phyloP scores from a whole-genome alignment of 2,888 invertebrate genomes.

The Ormyrus pomaceus region DNA sequence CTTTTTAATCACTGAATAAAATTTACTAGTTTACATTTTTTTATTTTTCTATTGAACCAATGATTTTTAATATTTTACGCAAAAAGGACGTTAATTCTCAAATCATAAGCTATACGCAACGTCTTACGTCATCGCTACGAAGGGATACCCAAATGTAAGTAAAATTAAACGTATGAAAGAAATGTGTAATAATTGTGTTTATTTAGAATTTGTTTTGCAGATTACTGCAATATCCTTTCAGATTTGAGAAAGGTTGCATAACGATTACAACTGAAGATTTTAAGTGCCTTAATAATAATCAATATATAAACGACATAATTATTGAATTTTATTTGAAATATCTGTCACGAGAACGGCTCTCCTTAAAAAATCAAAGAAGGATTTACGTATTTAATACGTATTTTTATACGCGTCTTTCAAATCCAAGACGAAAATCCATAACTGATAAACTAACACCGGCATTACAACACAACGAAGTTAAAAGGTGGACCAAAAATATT shows the following conservation, averaged over 20 bases:
- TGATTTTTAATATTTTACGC: too few relatives aligned
- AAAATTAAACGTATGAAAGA: not conserved
- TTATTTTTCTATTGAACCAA: too few relatives aligned
- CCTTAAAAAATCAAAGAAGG: slow-evolving; percentile 83
- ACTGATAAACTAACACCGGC: slow-evolving; percentile 79
- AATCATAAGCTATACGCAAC: too few relatives aligned
- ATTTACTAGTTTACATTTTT: too few relatives aligned
- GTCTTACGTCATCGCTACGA: too few relatives aligned
- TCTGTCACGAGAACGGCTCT: slow-evolving; percentile 84
- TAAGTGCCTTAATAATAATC: slow-evolving; percentile 91
- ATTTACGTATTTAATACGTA: slow-evolving; percentile 97
- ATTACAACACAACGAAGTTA: slow-evolving; percentile 90
- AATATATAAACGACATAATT: slow-evolving; percentile 97
- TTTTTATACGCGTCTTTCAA: slow-evolving; percentile 94
- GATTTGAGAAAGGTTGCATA: slow-evolving; percentile 90
- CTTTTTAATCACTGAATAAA: too few relatives aligned
- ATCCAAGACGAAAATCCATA: slow-evolving; percentile 65
- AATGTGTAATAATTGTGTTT: not conserved
- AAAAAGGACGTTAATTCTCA: too few relatives aligned
- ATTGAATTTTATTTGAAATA: slow-evolving; percentile 97
- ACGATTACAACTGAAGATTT: slow-evolving; percentile 94
- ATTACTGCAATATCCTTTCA: slow-evolving; percentile 80
- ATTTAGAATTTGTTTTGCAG: not conserved
- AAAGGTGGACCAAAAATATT: slow-evolving; percentile 95
- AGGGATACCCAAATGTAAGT: too few relatives aligned